Evolutionary conservation across 1,140 invertebrate genomes (phyloP), one percentile per base, ranked within the genome.

Genomic region (Drosophila rufa): DNA sequence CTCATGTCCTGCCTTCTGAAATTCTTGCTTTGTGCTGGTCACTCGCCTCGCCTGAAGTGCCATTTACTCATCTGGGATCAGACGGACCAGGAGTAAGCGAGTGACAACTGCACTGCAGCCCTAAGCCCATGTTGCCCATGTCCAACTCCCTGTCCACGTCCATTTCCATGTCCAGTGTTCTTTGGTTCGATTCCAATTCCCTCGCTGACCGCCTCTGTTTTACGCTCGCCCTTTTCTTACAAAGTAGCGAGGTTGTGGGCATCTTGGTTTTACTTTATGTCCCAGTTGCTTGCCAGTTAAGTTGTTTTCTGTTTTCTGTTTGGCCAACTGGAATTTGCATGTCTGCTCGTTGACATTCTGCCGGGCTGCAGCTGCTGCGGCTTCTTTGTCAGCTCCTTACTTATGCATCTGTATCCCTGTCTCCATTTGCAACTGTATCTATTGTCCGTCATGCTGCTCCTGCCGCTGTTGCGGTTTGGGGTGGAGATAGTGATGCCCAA

Each of bases 301-400:
- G 73, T 67, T 76, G 51, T 42, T 76, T 75, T 75, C 30, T 42
- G 57, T 45, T 38, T 53, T 27, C 42, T 53, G 59, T 47, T 57
- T 55, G 22, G 30, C 46, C 51, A 66, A 11, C 70, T 51, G 53
- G 73, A 69, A 78, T 77, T 77, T 77, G 62, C 48, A 60, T 77
- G 64, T 76, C 74, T 47, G 40, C 53, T 77, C 75, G 74, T 69
- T 77, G 75, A 77, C 74, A 77, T 51, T 77, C 30, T 48, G 45
- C 48, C 9, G 25, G n/a, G 36, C 19, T 57, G 53, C 73, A 67
- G 62, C 75, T 78, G 56, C 50, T 55, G 74, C 43, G 75, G 75
- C 56, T 77, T 69, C 64, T 77, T 77, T 77, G 74, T 69, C 67
- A 73, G 70, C 50, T 78, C 25, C 74, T 61, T 78, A 56, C 60